Conservation (phyloP, 2,797 vertebrate species). For the Steatocranus sp. region DNA sequence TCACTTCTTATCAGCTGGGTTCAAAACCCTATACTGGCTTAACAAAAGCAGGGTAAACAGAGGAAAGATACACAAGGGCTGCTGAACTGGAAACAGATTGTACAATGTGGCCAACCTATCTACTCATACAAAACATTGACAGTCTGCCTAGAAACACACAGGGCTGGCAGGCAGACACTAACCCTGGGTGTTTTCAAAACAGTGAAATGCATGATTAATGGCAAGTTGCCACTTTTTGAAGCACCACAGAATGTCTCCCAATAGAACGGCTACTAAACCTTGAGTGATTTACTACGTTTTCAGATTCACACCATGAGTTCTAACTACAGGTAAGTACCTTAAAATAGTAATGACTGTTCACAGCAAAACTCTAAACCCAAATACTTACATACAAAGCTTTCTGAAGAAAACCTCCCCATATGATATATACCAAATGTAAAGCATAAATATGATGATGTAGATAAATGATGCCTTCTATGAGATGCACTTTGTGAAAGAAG, state of each 20-base stretch:
- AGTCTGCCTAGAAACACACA: constrained; percentile 55
- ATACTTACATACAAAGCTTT: neutral
- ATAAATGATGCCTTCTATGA: constrained; percentile 25
- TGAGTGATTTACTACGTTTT: constrained; percentile 1
- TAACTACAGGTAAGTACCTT: neutral
- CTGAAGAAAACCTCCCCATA: neutral
- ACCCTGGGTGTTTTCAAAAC: constrained; percentile 46
- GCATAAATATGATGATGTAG: constrained; percentile 7
- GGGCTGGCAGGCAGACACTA: constrained; percentile 36
- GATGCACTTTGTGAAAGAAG: constrained; percentile 22
- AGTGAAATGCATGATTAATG: constrained; percentile 50
- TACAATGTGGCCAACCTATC: constrained; percentile 51
- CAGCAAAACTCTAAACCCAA: neutral
- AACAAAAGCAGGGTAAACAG: constrained; percentile 38
- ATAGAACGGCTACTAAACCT: neutral
- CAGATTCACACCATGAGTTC: neutral
- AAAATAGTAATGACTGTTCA: neutral
- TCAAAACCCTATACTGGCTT: constrained; percentile 9
- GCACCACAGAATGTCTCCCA: constrained; percentile 22
- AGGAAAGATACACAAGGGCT: constrained; percentile 48
- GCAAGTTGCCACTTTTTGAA: constrained; percentile 44
- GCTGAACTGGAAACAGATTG: constrained; percentile 56
- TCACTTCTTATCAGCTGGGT: neutral
- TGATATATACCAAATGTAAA: neutral
- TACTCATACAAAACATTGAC: constrained; percentile 53